Percentiles rank a stretch among this genome's conserved stretches.
phyloP scores from a whole-genome alignment of 2,797 vertebrate genomes.

The Sylvia borin region DNA sequence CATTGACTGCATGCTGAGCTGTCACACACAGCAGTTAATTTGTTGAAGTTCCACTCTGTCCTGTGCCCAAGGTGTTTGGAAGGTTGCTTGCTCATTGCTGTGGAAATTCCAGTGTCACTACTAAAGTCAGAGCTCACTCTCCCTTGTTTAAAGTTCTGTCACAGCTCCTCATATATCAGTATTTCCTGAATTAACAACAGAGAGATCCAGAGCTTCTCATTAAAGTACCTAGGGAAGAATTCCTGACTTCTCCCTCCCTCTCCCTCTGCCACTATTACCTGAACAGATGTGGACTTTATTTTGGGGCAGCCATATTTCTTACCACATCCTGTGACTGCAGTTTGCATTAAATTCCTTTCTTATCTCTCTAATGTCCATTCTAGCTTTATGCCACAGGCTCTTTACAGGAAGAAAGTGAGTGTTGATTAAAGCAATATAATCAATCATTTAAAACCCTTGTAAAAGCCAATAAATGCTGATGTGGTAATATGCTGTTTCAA shows the following conservation, averaged over 20 bases:
- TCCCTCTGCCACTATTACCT: neutral
- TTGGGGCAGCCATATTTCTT: neutral
- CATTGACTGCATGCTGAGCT: neutral
- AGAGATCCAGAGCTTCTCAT: neutral
- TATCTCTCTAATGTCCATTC: neutral
- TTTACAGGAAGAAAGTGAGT: neutral
- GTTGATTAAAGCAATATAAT: neutral
- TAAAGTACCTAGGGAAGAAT: neutral
- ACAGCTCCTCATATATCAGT: neutral
- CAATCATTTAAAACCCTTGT: neutral
- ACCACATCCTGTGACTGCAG: neutral
- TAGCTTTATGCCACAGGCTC: neutral
- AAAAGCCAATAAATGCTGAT: neutral
- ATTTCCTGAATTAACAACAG: conserved; percentile 31
- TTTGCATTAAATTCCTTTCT: conserved; percentile 22
- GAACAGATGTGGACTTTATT: conserved; percentile 25
- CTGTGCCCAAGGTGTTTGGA: neutral
- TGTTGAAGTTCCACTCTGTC: neutral
- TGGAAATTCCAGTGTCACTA: neutral
- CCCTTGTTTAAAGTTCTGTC: neutral
- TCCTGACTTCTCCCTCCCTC: neutral
- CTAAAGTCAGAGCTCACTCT: neutral
- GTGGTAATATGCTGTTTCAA: neutral
- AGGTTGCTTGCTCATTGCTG: neutral
- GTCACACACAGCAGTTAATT: neutral